Base-by-base conservation (phyloP, 1,140 invertebrate species). In the Apis mellifera region DNA sequence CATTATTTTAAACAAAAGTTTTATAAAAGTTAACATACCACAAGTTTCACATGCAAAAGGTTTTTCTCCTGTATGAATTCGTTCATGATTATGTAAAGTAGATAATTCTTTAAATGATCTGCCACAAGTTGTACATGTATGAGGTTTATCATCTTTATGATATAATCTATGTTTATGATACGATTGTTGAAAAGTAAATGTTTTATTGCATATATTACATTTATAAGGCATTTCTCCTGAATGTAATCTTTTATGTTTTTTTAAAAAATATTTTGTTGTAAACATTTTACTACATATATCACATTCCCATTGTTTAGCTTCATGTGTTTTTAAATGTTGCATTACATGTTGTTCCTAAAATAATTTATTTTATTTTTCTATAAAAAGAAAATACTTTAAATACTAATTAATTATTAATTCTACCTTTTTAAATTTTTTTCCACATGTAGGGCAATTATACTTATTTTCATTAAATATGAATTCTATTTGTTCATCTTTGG, bases 11-110 rank as follows among this genome's bases (percentile, higher is more conserved):
- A 68, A 64, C 17, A n/a, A 71, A 70, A 21, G 54, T 2, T 62
- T 82, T 70, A 23, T 15, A 68, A 70, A 73, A 50, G 23, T 71
- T 54, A 50, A 94, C 92, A 93, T 94, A 98, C 97, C 97, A 93
- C 98, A 99, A 79, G 97, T 97, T 94, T 98, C 97, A 92, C 98
- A 99, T 65, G 96, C 96, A 90, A 98, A 98, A 19, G 98, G 98
- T 92, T 98, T 98, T 92, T 98, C 98, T 1, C 98, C 98, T 12
- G 97, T 98, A 88, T 97, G 97, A 87, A 98, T 98, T 78, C 97
- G 92, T 91, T 97, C 96, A 91, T 98, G 97, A 92, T 98, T 98
- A 90, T 98, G 97, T 21, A 99, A 94, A 8, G 97, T 98, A 8
- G 97, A 98, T n/a, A 98, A 94, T 93, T 98, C 97, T 92, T 98